Percentiles rank a stretch among this genome's conserved stretches.
Conservation (phyloP, 2,113 vertebrate species). For the Leuciscus idus region DNA sequence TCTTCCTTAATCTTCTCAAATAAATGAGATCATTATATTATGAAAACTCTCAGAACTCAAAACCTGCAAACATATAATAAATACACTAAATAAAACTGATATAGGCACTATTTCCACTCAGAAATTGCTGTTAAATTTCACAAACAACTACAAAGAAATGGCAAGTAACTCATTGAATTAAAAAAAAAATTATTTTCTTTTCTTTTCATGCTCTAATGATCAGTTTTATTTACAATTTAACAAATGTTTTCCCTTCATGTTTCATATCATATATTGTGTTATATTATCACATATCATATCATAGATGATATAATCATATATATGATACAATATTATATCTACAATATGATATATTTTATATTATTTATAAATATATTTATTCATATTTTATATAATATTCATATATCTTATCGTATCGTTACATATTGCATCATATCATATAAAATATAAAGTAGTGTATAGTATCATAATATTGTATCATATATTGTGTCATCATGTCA, state of each 20-base stretch:
- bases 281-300: background rate
- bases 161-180: too few species aligned
- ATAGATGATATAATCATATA: background rate
- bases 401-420: background rate
- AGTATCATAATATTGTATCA: background rate
- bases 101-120: too few species aligned
- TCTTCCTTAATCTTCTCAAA: background rate
- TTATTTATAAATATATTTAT: too few species aligned
- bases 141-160: too few species aligned
- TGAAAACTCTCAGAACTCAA: background rate
- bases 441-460: too few species aligned
- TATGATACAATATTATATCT: background rate
- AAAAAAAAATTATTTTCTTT: too few species aligned
- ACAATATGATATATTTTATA: too few species aligned
- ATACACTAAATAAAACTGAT: background rate
- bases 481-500: too few species aligned
- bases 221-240: too few species aligned
- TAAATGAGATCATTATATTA: background rate
- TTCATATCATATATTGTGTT: background rate
- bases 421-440: background rate
- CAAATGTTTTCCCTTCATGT: background rate
- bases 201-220: too few species aligned
- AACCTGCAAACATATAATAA: background rate
- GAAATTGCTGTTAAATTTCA: too few species aligned
- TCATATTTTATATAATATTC: too few species aligned